Conservation (phyloP, 2,113 vertebrate species). For the Dolichallabes microphthalmus region DNA sequence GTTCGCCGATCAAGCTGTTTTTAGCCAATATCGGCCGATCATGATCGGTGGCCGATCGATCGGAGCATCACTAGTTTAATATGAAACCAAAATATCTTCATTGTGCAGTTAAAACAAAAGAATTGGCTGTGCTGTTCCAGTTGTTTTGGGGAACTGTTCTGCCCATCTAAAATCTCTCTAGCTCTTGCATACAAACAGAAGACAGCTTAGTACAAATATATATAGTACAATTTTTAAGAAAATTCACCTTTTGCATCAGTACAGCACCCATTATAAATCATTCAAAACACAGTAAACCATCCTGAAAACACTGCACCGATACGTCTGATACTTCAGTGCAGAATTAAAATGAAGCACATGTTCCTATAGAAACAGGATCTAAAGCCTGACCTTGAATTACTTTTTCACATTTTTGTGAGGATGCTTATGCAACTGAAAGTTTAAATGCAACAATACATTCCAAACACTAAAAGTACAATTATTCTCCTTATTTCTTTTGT, state of each 20-base stretch:
- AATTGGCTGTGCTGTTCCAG: neutral
- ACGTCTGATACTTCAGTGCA: slow-evolving; percentile 1
- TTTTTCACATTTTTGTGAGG: neutral
- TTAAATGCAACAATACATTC: neutral
- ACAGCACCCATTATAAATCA: neutral
- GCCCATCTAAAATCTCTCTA: no score
- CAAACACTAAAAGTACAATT: neutral
- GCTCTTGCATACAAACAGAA: no score
- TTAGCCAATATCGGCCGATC: no score
- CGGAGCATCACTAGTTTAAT: no score
- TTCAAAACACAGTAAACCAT: neutral
- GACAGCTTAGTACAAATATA: no score
- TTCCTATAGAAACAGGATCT: slow-evolving; percentile 52
- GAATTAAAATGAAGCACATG: slow-evolving; percentile 4
- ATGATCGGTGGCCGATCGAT: no score
- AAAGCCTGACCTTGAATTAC: slow-evolving; percentile 26
- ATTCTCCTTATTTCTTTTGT: neutral
- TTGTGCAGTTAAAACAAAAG: neutral
- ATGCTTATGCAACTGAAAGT: neutral
- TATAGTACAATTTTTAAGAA: neutral
- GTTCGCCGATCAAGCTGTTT: no score
- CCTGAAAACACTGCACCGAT: neutral
- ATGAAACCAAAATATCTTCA: no score
- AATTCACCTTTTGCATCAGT: neutral
- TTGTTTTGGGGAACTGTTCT: no score